Conservation (phyloP, 1,140 invertebrate species). For the Tetramorium parvispinum region DNA sequence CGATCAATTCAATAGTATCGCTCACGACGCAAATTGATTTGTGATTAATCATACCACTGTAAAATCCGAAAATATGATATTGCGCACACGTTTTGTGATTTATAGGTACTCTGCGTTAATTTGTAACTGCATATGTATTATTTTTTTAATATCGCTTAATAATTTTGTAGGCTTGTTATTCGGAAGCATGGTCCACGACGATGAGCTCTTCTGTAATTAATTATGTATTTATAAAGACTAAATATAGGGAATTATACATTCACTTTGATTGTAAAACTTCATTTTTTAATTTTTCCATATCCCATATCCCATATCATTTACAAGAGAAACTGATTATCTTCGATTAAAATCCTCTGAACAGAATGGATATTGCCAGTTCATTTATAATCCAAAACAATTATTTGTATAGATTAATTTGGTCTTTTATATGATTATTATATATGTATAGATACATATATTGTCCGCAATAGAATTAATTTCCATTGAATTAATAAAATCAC, state of each 20-base stretch:
- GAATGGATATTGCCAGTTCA: background rate
- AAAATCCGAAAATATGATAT: conserved; percentile 27
- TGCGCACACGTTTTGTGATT: conserved; percentile 9
- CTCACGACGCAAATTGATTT: conserved; percentile 49
- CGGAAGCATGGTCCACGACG: background rate
- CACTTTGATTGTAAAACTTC: too few relatives aligned
- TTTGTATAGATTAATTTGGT: background rate
- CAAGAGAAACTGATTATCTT: too few relatives aligned
- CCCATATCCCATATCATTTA: too few relatives aligned
- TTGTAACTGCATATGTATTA: background rate
- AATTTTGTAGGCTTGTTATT: background rate
- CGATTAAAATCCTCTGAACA: too few relatives aligned
- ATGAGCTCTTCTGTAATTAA: background rate
- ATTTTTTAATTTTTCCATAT: too few relatives aligned
- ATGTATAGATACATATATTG: too few relatives aligned
- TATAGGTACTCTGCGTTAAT: background rate
- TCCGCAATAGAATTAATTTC: background rate
- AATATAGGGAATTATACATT: background rate
- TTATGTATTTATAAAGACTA: background rate
- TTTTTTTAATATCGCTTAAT: background rate
- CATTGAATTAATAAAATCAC: background rate
- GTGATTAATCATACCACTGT: conserved; percentile 28
- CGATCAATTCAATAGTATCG: conserved; percentile 14
- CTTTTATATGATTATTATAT: background rate
- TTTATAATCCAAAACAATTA: background rate